Percentiles rank a stretch among this genome's conserved stretches.
Conservation (phyloP, 2,113 vertebrate species). For the Dissostichus mawsoni region DNA sequence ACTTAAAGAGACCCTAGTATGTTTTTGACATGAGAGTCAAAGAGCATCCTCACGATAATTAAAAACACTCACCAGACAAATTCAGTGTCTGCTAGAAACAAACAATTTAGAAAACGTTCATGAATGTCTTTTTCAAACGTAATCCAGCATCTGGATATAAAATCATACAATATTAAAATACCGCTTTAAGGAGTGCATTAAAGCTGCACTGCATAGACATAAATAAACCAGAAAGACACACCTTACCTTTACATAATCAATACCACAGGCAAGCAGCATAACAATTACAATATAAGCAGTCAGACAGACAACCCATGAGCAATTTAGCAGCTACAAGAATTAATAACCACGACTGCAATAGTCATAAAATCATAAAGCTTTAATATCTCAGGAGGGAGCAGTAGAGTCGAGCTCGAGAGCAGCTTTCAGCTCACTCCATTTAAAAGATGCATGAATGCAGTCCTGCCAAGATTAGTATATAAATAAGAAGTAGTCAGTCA, state of each 20-base stretch:
- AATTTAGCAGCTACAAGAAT: neutral
- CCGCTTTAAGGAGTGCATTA: neutral
- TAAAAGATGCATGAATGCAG: slow-evolving; percentile 38
- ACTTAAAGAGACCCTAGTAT: too few relatives aligned
- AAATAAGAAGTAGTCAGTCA: slow-evolving; percentile 1
- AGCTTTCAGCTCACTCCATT: slow-evolving; percentile 20
- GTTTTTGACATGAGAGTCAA: too few relatives aligned
- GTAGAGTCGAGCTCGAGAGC: neutral
- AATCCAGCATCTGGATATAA: neutral
- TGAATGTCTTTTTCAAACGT: neutral
- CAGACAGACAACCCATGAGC: neutral
- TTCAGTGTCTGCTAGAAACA: neutral
- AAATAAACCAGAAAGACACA: too few relatives aligned
- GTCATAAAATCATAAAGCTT: slow-evolving; percentile 39
- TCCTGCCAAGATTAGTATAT: slow-evolving; percentile 9
- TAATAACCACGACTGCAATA: slow-evolving; percentile 3
- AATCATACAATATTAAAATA: neutral
- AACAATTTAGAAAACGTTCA: neutral
- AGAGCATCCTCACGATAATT: too few relatives aligned
- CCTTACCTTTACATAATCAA: neutral
- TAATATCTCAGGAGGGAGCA: slow-evolving; percentile 36
- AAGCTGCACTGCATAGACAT: neutral
- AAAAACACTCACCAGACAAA: too few relatives aligned
- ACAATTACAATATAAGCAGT: neutral
- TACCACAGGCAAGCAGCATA: slow-evolving; percentile 18